Evolutionary conservation across 2,888 invertebrate genomes (phyloP).

Genomic region (Andrena camellia): DNA sequence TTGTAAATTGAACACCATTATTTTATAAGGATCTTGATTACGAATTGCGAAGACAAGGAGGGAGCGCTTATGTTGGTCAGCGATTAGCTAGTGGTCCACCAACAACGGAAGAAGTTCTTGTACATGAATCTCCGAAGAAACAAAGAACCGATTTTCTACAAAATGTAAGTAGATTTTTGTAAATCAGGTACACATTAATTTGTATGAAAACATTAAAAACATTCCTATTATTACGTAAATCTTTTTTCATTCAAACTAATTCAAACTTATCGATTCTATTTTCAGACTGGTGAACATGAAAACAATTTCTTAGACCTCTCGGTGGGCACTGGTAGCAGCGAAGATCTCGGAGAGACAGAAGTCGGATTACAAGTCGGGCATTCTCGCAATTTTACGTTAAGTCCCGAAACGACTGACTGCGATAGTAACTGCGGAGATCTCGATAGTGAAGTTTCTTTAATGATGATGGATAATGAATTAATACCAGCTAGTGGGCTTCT

Average conservation of each 20-base stretch:
- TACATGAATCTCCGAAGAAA: constrained; percentile 84
- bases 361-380: constrained; percentile 89
- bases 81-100: constrained; percentile 88
- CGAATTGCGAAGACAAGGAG: constrained; percentile 90
- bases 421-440: constrained; percentile 95
- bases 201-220: background rate
- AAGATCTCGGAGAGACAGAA: constrained; percentile 89
- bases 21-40: constrained; percentile 90
- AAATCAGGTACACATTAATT: background rate
- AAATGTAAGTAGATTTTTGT: constrained; percentile 73
- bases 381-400: constrained; percentile 94
- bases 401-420: constrained; percentile 97
- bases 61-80: constrained; percentile 92
- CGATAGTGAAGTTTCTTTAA: constrained; percentile 93
- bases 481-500: constrained; percentile 83
- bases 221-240: too few species aligned
- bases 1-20: constrained; percentile 1
- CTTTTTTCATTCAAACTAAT: background rate
- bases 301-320: constrained; percentile 88
- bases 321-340: constrained; percentile 88
- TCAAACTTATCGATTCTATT: constrained; percentile 45
- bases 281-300: constrained; percentile 86
- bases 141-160: constrained; percentile 82
- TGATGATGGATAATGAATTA: constrained; percentile 90
- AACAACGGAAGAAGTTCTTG: constrained; percentile 83